Evolutionary conservation across 2,113 vertebrate genomes (phyloP).

Genomic region (Oceanites oceanicus): DNA sequence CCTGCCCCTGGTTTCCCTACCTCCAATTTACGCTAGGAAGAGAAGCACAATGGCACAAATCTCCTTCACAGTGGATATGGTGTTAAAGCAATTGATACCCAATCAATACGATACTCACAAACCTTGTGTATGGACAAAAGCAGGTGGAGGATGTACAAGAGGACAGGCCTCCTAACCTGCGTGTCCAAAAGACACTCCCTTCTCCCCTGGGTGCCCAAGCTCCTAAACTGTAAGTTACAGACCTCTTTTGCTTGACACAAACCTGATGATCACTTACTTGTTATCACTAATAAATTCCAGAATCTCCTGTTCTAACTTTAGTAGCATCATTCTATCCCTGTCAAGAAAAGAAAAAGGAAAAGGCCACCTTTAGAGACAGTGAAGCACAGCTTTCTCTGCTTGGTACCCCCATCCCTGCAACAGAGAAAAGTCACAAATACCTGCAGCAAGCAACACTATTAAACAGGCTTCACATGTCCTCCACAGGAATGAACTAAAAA

Average conservation of each 20-base stretch:
- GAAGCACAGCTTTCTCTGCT: not conserved
- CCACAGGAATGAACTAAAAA: not conserved
- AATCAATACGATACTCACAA: not conserved
- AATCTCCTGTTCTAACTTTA: slow-evolving; percentile 99
- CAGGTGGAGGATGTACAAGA: not conserved
- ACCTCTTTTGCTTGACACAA: no score
- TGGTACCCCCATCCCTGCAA: not conserved
- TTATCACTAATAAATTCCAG: slow-evolving; percentile 98
- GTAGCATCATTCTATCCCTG: slow-evolving; percentile 99
- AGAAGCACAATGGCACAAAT: not conserved
- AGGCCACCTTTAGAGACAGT: not conserved
- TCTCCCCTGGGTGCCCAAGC: not conserved
- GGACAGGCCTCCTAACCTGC: not conserved
- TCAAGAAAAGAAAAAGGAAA: not conserved
- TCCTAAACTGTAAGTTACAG: fast-evolving
- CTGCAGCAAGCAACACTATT: not conserved
- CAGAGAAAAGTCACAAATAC: not conserved
- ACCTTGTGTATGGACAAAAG: not conserved
- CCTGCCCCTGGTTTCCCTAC: not conserved
- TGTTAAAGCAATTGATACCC: not conserved
- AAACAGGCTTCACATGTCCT: not conserved
- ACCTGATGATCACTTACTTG: slow-evolving; percentile 81
- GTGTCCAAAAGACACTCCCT: not conserved
- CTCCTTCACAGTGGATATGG: not conserved
- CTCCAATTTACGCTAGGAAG: not conserved